Conservation (phyloP, 2,797 vertebrate genomes). For the Cynopterus sphinx region DNA sequence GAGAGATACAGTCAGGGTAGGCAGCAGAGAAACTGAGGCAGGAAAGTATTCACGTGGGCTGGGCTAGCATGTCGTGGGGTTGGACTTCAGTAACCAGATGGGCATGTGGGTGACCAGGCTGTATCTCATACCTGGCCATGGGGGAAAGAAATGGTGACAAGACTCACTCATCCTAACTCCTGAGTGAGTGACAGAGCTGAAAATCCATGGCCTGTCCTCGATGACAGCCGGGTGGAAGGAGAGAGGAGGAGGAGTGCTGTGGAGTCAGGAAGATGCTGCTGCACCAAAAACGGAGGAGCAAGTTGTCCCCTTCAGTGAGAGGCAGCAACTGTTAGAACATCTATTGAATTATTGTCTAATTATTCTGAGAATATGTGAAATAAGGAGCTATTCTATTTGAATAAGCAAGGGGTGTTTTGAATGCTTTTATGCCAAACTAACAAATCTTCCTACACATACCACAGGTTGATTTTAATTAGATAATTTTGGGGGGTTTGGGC, state of each 20-base stretch:
- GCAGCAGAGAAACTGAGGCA: not conserved
- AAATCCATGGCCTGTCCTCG: not conserved
- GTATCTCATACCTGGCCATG: not conserved
- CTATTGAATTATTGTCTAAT: not conserved
- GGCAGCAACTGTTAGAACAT: not conserved
- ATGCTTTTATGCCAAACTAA: not conserved
- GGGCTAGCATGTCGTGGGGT: not conserved
- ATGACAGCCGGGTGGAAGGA: not conserved
- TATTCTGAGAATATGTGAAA: not conserved
- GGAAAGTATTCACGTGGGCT: not conserved
- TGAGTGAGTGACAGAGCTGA: no score
- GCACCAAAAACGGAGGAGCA: not conserved
- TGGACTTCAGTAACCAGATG: not conserved
- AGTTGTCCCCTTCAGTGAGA: not conserved
- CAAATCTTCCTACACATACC: not conserved
- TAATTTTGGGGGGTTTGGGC: not conserved
- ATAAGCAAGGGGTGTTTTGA: not conserved
- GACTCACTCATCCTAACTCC: not conserved
- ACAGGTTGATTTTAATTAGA: conserved; percentile 5
- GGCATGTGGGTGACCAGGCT: not conserved
- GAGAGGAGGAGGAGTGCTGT: not conserved
- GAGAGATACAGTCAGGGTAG: not conserved
- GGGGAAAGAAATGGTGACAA: not conserved
- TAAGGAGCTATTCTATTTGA: not conserved
- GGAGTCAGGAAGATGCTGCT: not conserved